Percentiles rank a stretch among this genome's conserved stretches.
Conservation (phyloP, 1,140 invertebrate species). For the Microplitis demolitor region DNA sequence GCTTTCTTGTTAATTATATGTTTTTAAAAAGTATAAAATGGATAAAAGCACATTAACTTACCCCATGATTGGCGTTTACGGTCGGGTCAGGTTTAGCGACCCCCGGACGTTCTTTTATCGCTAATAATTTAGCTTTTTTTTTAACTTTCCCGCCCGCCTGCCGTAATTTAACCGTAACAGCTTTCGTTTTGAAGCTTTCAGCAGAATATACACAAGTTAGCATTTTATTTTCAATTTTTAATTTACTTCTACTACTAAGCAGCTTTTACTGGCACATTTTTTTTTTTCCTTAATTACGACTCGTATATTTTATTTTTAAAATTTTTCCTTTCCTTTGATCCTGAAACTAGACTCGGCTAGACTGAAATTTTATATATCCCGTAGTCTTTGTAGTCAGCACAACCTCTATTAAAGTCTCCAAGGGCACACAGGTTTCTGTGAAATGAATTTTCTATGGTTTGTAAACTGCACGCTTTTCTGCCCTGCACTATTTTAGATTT, state of each 20-base stretch:
- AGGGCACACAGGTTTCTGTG: background rate
- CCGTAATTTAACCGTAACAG: constrained; percentile 51
- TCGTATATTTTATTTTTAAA: background rate
- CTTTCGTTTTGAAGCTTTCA: constrained; percentile 56
- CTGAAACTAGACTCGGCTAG: too few species aligned
- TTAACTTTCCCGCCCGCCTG: constrained; percentile 42
- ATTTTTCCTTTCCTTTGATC: too few species aligned
- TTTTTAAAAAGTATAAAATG: too few species aligned
- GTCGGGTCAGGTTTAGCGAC: constrained; percentile 20
- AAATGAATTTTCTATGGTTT: background rate
- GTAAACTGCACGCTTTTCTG: background rate
- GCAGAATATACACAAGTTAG: constrained; percentile 58
- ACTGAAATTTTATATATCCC: background rate
- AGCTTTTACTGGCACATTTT: constrained; percentile 5
- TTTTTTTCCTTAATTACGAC: background rate
- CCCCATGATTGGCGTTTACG: constrained; percentile 28
- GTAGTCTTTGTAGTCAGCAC: background rate
- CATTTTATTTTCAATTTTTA: constrained; percentile 39
- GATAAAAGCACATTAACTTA: constrained; percentile 19
- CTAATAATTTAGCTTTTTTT: constrained; percentile 48
- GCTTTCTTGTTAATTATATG: too few species aligned
- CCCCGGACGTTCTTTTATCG: constrained; percentile 46
- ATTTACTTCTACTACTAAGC: background rate
- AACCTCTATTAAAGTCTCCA: background rate
- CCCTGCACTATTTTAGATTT: too few species aligned